phyloP scores from a whole-genome alignment of 2,888 invertebrate species.

The Melanophora roralis region DNA sequence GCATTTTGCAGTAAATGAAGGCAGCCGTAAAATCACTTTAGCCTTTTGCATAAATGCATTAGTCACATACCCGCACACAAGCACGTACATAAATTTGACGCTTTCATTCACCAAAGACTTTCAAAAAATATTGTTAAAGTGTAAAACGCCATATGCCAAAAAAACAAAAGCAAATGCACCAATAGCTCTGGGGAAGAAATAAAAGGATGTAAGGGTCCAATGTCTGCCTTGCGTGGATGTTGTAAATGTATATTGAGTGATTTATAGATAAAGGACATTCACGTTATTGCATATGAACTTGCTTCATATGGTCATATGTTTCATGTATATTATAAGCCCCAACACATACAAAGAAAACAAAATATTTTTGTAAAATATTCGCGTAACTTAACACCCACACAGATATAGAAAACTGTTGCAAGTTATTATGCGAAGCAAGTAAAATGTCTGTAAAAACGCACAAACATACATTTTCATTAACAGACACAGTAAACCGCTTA shows the following conservation, averaged over 20 bases:
- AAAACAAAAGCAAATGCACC: background rate
- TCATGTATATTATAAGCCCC: constrained; percentile 41
- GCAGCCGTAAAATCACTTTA: constrained; percentile 62
- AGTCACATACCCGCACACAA: constrained; percentile 33
- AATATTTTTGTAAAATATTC: background rate
- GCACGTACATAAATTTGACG: no score
- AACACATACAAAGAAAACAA: background rate
- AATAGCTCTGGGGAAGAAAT: background rate
- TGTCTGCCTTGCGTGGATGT: constrained; percentile 53
- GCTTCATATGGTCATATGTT: constrained; percentile 28
- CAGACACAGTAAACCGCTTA: constrained; percentile 48
- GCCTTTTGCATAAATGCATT: constrained; percentile 59
- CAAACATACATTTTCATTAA: constrained; percentile 40
- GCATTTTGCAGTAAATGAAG: constrained; percentile 52
- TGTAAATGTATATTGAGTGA: constrained; percentile 52
- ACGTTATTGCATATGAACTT: constrained; percentile 55
- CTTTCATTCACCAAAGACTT: background rate
- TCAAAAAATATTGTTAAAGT: constrained; percentile 31
- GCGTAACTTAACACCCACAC: constrained; percentile 1
- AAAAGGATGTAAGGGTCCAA: constrained; percentile 27
- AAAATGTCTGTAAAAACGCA: background rate
- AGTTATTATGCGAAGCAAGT: constrained; percentile 18
- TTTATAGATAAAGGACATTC: constrained; percentile 58
- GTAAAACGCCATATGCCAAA: constrained; percentile 52
- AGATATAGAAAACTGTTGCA: constrained; percentile 37